Evolutionary conservation across 2,113 vertebrate genomes (phyloP).

Genomic region (Alexandromys fortis): DNA sequence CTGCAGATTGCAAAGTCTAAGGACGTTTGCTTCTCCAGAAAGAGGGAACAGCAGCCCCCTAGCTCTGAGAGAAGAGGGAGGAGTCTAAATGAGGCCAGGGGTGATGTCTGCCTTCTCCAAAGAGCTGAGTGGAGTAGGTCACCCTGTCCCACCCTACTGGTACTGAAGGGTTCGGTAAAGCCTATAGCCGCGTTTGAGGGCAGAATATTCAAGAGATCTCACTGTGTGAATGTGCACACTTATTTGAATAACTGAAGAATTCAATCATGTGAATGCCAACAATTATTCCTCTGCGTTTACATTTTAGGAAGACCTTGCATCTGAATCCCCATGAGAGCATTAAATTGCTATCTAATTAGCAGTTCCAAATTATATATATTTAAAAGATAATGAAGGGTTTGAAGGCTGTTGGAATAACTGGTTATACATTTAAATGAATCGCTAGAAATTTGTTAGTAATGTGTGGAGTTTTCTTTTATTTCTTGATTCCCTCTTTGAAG

Average conservation of each 20-base stretch:
- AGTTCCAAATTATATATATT: constrained; percentile 92
- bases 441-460: constrained; percentile 88
- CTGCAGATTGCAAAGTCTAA: background rate
- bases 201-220: constrained; percentile 73
- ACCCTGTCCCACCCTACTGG: constrained; percentile 77
- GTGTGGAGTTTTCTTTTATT: constrained; percentile 86
- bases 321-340: constrained; percentile 87
- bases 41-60: constrained; percentile 53
- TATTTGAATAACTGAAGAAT: constrained; percentile 89
- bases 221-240: constrained; percentile 77
- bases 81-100: constrained; percentile 78
- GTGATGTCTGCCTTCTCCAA: constrained; percentile 80
- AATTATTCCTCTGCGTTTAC: constrained; percentile 87
- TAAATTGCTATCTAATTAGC: constrained; percentile 93
- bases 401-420: constrained; percentile 88
- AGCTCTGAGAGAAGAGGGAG: constrained; percentile 78
- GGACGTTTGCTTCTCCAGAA: background rate
- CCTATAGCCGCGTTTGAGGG: constrained; percentile 84
- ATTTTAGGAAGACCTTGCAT: constrained; percentile 85
- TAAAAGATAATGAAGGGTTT: constrained; percentile 93
- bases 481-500: constrained; percentile 85
- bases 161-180: constrained; percentile 77
- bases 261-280: constrained; percentile 87
- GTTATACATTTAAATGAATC: constrained; percentile 90
- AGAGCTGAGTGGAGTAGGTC: constrained; percentile 80